Percentiles rank a stretch among this genome's conserved stretches.
These are phyloP conservation scores for Mobula hypostoma DNA, from an alignment of 2,113 vertebrate species.

Conservation along the genomic window DNA sequence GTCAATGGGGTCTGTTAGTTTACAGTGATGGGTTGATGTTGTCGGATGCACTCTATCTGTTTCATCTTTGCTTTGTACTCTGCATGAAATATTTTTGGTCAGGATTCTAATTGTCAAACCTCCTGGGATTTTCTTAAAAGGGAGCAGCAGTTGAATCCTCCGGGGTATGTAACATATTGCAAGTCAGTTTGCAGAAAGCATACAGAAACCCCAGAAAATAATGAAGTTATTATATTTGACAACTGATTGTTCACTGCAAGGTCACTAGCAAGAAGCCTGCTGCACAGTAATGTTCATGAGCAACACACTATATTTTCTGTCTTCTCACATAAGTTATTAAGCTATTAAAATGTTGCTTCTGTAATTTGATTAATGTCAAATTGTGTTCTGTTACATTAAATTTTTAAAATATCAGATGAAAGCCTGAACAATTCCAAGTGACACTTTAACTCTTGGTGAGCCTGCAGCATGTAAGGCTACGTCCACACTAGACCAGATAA, in stretches of 20 bases:
- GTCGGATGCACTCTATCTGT: background rate
- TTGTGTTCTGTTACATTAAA: no score
- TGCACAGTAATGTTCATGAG: background rate
- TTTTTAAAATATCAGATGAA: no score
- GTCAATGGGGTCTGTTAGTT: background rate
- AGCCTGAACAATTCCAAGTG: no score
- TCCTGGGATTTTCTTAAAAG: background rate
- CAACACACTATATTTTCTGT: background rate
- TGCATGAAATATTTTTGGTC: background rate
- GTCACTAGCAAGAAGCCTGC: background rate
- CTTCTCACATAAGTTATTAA: background rate
- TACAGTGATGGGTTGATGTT: background rate
- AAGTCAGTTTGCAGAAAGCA: background rate
- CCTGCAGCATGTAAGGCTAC: no score
- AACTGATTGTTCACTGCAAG: background rate
- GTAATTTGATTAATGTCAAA: background rate
- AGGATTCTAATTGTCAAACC: background rate
- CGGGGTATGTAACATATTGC: background rate
- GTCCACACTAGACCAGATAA: no score
- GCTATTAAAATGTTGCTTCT: background rate
- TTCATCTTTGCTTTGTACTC: background rate
- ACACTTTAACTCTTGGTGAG: no score
- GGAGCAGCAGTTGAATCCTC: background rate
- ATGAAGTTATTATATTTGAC: background rate
- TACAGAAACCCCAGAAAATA: background rate